Percentiles rank a stretch among this genome's conserved stretches.
Conservation (phyloP, 2,797 vertebrate species). For the Manis crassicaudata region DNA sequence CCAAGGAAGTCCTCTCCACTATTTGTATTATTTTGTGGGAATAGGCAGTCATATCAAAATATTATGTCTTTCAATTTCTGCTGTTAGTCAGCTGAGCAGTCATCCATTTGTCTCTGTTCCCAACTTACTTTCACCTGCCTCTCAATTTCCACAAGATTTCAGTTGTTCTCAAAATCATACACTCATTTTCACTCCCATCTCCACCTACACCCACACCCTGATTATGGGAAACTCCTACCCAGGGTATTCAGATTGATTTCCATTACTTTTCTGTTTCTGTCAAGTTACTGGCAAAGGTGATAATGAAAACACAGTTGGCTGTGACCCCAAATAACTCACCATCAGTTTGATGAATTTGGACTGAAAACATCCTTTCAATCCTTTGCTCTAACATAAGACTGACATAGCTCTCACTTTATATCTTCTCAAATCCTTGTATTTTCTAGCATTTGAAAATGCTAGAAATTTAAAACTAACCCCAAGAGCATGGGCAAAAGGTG, state of each 20-base stretch:
- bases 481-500: neutral
- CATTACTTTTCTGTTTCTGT: slow-evolving; percentile 29
- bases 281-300: slow-evolving; percentile 3
- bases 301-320: slow-evolving; percentile 35
- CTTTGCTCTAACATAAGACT: neutral
- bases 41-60: neutral
- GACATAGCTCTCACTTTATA: neutral
- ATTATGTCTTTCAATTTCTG: neutral
- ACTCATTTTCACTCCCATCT: slow-evolving; percentile 32
- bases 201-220: neutral
- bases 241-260: slow-evolving; percentile 46
- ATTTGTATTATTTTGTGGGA: neutral
- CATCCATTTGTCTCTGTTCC: neutral
- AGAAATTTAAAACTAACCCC: neutral
- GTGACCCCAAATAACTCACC: neutral
- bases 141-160: slow-evolving; percentile 29
- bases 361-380: neutral
- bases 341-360: neutral
- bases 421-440: neutral
- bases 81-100: neutral
- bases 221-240: neutral
- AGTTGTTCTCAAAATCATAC: slow-evolving; percentile 13
- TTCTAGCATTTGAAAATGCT: neutral
- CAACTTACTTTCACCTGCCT: neutral
- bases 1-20: neutral